Percentiles rank a stretch among this genome's conserved stretches.
Evolutionary conservation across 1,140 invertebrate species (phyloP).

Genomic region (Drusus annulatus): DNA sequence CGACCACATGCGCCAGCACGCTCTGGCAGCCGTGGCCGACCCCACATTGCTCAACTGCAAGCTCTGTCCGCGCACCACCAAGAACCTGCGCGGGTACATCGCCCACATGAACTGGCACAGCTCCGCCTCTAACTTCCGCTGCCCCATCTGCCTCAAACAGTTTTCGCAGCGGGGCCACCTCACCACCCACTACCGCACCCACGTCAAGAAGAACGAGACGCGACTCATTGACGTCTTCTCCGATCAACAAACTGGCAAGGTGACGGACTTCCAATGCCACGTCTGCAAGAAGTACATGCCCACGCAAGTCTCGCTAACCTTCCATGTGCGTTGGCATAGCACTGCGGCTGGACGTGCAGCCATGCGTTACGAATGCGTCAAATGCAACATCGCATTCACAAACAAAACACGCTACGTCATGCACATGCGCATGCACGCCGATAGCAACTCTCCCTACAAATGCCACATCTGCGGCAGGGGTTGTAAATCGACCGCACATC

Average conservation of each 20-base stretch:
- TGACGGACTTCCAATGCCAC: conserved; percentile 62
- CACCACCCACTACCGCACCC: conserved; percentile 67
- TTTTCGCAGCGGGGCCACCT: conserved; percentile 66
- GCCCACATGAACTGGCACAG: conserved; percentile 70
- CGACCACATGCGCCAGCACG: conserved; percentile 68
- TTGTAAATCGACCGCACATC: conserved; percentile 64
- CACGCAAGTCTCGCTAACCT: conserved; percentile 65
- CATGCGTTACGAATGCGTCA: conserved; percentile 64
- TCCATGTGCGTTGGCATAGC: conserved; percentile 67
- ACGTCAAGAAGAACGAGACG: conserved; percentile 60
- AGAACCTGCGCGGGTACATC: conserved; percentile 67
- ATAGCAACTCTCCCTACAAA: conserved; percentile 63
- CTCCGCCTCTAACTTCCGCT: conserved; percentile 67
- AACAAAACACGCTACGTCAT: conserved; percentile 65
- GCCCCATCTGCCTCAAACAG: conserved; percentile 67
- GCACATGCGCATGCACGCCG: conserved; percentile 66
- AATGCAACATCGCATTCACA: conserved; percentile 66
- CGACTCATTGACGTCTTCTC: background rate
- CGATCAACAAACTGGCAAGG: conserved; percentile 55
- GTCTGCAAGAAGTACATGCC: conserved; percentile 67
- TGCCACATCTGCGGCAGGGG: conserved; percentile 67
- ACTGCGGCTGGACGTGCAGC: conserved; percentile 63
- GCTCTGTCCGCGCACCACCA: conserved; percentile 66
- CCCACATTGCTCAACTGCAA: conserved; percentile 65
- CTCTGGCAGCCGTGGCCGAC: conserved; percentile 65